Evolutionary conservation across 2,113 vertebrate species (phyloP).

Genomic region (Rhynchopsitta pachyrhyncha): DNA sequence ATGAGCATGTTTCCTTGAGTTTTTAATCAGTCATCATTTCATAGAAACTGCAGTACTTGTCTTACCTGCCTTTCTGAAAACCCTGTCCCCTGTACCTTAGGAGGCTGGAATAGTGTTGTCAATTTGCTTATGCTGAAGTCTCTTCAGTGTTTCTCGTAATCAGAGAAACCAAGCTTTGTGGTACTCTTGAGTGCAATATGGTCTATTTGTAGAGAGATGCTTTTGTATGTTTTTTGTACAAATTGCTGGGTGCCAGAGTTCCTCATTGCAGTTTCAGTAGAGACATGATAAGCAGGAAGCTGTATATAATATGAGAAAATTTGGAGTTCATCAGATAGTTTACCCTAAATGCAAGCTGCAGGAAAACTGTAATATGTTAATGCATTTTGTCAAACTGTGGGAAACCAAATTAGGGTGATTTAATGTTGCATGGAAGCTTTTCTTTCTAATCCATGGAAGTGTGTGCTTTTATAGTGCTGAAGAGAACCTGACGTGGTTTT

Average conservation of each 20-base stretch:
- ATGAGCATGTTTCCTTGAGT: background rate
- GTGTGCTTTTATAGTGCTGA: background rate
- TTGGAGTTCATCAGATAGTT: background rate
- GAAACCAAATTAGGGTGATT: background rate
- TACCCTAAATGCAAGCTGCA: background rate
- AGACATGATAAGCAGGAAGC: background rate
- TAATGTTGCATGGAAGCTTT: background rate
- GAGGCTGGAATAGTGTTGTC: background rate
- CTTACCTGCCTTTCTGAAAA: background rate
- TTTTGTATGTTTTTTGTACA: background rate
- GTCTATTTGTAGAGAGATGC: background rate
- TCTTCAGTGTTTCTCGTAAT: background rate
- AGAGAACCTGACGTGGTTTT: background rate
- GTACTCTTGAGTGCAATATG: rapidly evolving
- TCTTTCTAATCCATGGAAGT: background rate
- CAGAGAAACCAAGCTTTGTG: background rate
- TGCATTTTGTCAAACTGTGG: background rate
- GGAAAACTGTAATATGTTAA: background rate
- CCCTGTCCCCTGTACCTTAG: rapidly evolving
- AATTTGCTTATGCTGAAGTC: background rate
- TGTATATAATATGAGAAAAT: background rate
- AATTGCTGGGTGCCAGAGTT: background rate
- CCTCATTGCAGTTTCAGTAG: background rate
- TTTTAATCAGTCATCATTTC: background rate
- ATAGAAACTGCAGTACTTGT: background rate